Base-by-base conservation (phyloP, 2,888 invertebrate species). In the Nemoura dubitans region DNA sequence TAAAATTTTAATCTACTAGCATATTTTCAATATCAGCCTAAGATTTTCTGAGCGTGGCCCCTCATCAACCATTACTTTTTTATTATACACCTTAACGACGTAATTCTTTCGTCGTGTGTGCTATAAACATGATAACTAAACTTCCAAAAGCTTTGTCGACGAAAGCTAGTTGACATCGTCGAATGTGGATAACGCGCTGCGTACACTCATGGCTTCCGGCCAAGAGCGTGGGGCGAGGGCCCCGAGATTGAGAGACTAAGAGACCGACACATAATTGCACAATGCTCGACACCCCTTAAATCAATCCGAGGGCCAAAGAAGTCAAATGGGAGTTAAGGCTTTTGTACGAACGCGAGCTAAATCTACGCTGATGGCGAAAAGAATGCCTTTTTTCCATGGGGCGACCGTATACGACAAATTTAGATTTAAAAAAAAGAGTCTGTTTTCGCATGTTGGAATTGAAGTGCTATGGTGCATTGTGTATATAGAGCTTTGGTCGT, bases 221-320 rank as follows among this genome's bases (percentile, higher is more conserved):
- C 83, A 83, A 83, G 42, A 25, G 26, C 10, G 7, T 25, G 78
- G 28, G 27, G 26, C 14, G 78, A 28, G 27, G 26, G 78, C 21
- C 59, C 21, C 16, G 59, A 59, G 59, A 59, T 59, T 78, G 78
- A 78, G 78, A 78, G 78, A 78, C 78, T 78, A 78, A 78, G 78
- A 78, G 27, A 81, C 81, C 81, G 29, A 30, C 81, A 84, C 76
- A 84, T 84, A 84, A 84, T 84, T 84, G 84, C 84, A 43, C 43
- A 28, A 76, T 26, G 21, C 84, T 84, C 59, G 84, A 59, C 84
- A 84, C 84, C 28, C 84, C 29, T 76, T 84, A 76, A 84, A 84
- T 84, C 84, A 84, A 84, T 84, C 84, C 42, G 30, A 2, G n/a
- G 27, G 28, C 28, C 81, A 30, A 30, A 81, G 81, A 81, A 81